phyloP scores from a whole-genome alignment of 2,113 vertebrate species.

The Lasiurus cinereus region DNA sequence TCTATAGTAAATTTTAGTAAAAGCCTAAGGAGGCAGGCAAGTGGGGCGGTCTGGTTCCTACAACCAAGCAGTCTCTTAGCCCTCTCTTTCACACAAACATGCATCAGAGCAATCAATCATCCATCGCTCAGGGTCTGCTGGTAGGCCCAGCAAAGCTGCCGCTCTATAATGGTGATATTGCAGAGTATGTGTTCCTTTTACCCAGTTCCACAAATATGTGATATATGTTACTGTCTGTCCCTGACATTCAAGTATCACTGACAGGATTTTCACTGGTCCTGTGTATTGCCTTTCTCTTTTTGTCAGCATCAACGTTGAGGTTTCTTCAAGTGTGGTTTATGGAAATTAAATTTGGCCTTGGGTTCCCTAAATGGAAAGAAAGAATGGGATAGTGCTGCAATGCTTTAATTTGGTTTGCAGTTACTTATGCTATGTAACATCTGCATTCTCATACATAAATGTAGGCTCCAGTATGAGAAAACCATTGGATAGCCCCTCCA shows the following conservation, averaged over 20 bases:
- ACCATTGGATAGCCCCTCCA: accelerated
- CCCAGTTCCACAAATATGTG: accelerated
- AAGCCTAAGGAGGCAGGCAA: too few species aligned
- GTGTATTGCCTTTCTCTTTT: background rate
- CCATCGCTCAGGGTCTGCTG: too few species aligned
- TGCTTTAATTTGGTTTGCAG: background rate
- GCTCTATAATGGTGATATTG: background rate
- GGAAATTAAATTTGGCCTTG: background rate
- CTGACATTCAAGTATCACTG: background rate
- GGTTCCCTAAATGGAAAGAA: background rate
- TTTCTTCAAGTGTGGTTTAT: background rate
- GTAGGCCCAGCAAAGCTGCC: too few species aligned
- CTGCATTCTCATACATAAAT: background rate
- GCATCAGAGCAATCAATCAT: too few species aligned
- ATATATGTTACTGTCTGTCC: background rate
- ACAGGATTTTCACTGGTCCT: background rate
- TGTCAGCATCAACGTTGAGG: background rate
- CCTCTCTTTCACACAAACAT: too few species aligned
- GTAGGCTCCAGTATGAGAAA: background rate
- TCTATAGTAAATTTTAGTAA: too few species aligned
- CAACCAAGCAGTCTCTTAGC: too few species aligned
- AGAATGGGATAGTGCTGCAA: background rate
- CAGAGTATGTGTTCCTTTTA: accelerated
- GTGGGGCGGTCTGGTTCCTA: too few species aligned
- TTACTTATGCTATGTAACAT: background rate